A percentile compares a stretch with the other conserved stretches of the same genome.
Evolutionary conservation across 2,888 invertebrate genomes (phyloP).

Genomic region (Cataglyphis albicans): DNA sequence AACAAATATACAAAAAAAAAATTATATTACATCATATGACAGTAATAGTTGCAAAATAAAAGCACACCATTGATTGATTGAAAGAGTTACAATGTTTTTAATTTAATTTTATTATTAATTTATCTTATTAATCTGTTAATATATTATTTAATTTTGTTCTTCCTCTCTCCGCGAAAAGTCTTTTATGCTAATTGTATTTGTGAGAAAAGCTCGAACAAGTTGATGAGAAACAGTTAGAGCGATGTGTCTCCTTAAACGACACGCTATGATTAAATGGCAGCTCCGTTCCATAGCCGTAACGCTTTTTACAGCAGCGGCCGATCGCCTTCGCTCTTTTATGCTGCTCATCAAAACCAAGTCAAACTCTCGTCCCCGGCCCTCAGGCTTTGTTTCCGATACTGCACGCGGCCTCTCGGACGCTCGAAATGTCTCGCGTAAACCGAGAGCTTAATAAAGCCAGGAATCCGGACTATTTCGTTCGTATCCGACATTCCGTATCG

Average conservation of each 20-base stretch:
- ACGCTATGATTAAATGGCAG: conserved; percentile 62
- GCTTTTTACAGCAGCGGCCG: conserved; percentile 62
- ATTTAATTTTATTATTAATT: background rate
- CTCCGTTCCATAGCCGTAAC: conserved; percentile 51
- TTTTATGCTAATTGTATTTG: background rate
- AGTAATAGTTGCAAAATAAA: background rate
- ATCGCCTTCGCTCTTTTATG: conserved; percentile 64
- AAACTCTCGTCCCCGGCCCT: conserved; percentile 45
- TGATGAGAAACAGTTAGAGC: conserved; percentile 22
- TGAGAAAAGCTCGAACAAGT: background rate
- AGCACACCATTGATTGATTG: background rate
- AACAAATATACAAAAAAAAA: background rate
- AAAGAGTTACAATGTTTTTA: background rate
- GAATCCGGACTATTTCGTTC: conserved; percentile 78
- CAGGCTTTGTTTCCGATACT: conserved; percentile 70
- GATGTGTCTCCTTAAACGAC: conserved; percentile 47
- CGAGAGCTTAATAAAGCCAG: conserved; percentile 75
- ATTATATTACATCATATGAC: background rate
- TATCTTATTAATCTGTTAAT: background rate
- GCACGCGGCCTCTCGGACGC: conserved; percentile 55
- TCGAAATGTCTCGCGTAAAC: conserved; percentile 74
- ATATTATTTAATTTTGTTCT: background rate
- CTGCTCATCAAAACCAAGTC: conserved; percentile 68
- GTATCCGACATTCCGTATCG: conserved; percentile 75
- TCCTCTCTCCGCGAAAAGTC: background rate